Conservation (phyloP, 2,797 vertebrate species). For the Dromococcyx pavoninus region DNA sequence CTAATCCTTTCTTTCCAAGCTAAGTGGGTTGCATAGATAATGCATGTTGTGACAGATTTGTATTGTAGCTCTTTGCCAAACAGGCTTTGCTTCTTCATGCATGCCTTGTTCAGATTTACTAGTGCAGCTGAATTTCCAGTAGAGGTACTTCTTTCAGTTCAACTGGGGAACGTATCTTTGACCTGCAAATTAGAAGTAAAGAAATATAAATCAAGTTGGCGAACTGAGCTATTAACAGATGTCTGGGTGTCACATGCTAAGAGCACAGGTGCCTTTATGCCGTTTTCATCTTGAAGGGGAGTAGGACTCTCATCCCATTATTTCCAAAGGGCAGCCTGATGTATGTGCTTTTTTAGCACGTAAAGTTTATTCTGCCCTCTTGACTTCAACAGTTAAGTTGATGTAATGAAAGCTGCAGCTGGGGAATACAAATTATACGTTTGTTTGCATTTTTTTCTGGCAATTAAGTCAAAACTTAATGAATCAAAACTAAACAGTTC, state of each 20-base stretch:
- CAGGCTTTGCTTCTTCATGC: not conserved
- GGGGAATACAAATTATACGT: not conserved
- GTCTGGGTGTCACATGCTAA: not conserved
- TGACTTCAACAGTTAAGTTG: not conserved
- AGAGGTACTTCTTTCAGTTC: not conserved
- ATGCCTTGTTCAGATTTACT: not conserved
- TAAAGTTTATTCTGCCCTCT: slow-evolving; percentile 11
- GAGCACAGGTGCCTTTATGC: not conserved
- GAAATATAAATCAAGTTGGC: not conserved
- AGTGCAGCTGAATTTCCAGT: not conserved
- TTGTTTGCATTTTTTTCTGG: not conserved
- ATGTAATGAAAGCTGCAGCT: slow-evolving; percentile 16
- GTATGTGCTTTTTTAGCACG: not conserved
- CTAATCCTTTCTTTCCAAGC: not conserved
- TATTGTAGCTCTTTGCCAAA: not conserved
- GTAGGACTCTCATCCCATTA: not conserved
- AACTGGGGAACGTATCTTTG: not conserved
- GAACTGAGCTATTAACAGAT: not conserved
- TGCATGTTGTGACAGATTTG: not conserved
- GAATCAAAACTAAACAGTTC: not conserved
- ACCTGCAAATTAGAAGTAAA: not conserved
- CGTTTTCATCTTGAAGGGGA: not conserved
- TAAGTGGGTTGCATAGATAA: not conserved
- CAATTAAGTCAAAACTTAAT: not conserved
- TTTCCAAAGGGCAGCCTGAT: not conserved